Conservation (phyloP, 2,113 vertebrate species). For the Apaloderma vittatum region DNA sequence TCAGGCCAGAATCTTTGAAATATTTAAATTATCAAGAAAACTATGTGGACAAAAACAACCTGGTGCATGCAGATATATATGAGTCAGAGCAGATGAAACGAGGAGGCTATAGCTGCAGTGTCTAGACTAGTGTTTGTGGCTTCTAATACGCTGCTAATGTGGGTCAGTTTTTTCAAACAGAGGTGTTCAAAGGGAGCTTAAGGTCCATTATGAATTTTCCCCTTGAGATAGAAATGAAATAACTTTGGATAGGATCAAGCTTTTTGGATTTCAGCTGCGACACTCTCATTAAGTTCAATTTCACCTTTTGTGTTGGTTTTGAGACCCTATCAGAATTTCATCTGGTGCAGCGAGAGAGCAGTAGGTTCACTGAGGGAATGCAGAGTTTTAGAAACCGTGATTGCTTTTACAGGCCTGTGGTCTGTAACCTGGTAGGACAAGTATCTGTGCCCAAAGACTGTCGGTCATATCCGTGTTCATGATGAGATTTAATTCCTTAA, state of each 20-base stretch:
- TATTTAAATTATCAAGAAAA: background rate
- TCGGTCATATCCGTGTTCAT: background rate
- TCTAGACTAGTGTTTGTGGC: conserved; percentile 38
- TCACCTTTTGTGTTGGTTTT: conserved; percentile 68
- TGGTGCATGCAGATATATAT: background rate
- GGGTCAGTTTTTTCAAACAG: background rate
- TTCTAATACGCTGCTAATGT: background rate
- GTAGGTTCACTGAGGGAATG: background rate
- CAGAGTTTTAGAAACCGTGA: background rate
- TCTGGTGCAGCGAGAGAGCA: background rate
- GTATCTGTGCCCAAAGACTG: background rate
- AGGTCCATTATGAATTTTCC: conserved; percentile 30
- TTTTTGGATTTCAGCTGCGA: conserved; percentile 11
- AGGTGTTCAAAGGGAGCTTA: conserved; percentile 35
- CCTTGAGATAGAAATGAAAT: background rate
- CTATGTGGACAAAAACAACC: background rate
- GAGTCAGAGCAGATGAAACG: conserved; percentile 25
- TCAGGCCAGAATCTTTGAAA: background rate
- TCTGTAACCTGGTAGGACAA: background rate
- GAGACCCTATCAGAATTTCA: conserved; percentile 46
- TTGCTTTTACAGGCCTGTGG: background rate
- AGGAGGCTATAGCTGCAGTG: background rate
- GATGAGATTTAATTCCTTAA: conserved; percentile 17
- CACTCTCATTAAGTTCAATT: conserved; percentile 39
- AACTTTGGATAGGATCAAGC: conserved; percentile 8